These are phyloP conservation scores for Dermochelys coriacea DNA, from an alignment of 2,797 vertebrate species.

Conservation along the genomic window DNA sequence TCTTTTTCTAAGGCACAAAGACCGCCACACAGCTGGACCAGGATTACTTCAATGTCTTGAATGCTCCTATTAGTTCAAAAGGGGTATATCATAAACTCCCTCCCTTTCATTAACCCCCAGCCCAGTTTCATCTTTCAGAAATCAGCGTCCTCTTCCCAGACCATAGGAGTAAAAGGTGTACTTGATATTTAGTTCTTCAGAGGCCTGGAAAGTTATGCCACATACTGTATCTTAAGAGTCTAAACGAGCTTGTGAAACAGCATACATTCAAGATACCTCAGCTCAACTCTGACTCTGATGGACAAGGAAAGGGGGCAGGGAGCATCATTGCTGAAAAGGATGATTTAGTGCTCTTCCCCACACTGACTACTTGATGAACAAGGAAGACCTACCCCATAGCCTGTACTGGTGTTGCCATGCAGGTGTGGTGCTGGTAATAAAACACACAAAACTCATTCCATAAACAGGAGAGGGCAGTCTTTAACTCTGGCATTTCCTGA, in stretches of 20 bases:
- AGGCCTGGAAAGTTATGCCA: neutral
- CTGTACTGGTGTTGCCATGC: neutral
- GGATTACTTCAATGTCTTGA: neutral
- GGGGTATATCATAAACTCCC: neutral
- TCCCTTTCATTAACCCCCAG: rapidly evolving
- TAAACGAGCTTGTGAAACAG: rapidly evolving
- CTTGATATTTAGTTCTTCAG: neutral
- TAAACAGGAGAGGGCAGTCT: neutral
- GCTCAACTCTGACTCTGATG: neutral
- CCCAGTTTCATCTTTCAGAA: neutral
- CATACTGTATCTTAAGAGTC: rapidly evolving
- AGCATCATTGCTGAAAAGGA: neutral
- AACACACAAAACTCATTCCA: neutral
- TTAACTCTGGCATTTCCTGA: constrained; percentile 76
- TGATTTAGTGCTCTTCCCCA: neutral
- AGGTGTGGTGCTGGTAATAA: neutral
- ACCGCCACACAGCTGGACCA: neutral
- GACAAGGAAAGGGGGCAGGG: neutral
- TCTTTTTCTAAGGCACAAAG: rapidly evolving
- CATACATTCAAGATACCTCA: neutral
- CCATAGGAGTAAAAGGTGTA: neutral
- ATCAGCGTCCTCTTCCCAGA: neutral
- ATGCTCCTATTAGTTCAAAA: neutral
- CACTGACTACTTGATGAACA: neutral
- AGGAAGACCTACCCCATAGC: neutral